These are phyloP conservation scores for Hoplostethus mediterraneus DNA, from an alignment of 2,797 vertebrate genomes.

Conservation along the genomic window DNA sequence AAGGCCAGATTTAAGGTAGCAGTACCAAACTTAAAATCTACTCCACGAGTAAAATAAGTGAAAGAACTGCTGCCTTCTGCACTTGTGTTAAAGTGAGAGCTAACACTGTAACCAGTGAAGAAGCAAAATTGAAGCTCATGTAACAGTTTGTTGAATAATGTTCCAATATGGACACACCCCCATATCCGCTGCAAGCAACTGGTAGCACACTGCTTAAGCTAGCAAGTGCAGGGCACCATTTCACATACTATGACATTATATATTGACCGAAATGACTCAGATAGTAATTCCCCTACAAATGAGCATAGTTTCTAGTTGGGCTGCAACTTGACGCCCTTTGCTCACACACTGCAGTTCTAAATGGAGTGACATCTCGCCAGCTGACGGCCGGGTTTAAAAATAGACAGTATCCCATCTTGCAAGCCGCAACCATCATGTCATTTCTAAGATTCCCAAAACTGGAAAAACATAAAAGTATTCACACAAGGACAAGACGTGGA, in stretches of 20 bases:
- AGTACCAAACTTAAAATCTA: too few species aligned
- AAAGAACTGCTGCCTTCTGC: too few species aligned
- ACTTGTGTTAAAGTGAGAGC: too few species aligned
- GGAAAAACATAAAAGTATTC: not conserved
- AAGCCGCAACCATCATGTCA: not conserved
- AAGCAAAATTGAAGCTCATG: not conserved
- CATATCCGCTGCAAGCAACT: slow-evolving; percentile 65
- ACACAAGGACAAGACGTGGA: slow-evolving; percentile 36
- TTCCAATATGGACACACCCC: slow-evolving; percentile 67
- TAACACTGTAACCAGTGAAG: not conserved
- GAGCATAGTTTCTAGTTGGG: slow-evolving; percentile 16
- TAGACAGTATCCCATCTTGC: slow-evolving; percentile 62
- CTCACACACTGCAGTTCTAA: slow-evolving; percentile 65
- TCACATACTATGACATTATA: too few species aligned
- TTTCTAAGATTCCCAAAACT: not conserved
- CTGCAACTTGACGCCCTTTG: slow-evolving; percentile 76
- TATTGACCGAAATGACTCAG: not conserved
- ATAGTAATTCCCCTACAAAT: not conserved
- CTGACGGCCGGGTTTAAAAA: slow-evolving; percentile 80
- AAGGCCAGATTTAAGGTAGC: too few species aligned
- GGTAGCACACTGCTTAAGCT: slow-evolving; percentile 34
- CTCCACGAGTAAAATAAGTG: too few species aligned
- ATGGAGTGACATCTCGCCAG: slow-evolving; percentile 75
- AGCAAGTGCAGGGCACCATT: not conserved
- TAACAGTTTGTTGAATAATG: slow-evolving; percentile 35